A percentile compares a stretch with the other conserved stretches of the same genome.
These are phyloP conservation scores for Cotesia vestalis DNA, from an alignment of 1,140 invertebrate species.

Conservation along the genomic window DNA sequence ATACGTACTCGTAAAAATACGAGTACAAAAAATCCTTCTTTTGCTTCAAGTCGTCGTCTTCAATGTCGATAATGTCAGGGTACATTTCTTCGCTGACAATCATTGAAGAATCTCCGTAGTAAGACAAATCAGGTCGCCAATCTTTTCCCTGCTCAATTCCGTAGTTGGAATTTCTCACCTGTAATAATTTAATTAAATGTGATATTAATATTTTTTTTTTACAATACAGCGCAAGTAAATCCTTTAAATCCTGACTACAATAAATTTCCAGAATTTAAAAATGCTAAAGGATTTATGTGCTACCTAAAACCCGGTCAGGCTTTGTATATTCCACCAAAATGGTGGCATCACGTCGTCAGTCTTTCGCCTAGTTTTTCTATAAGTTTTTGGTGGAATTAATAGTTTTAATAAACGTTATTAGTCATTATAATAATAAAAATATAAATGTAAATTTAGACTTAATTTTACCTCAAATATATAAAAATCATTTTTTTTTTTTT, in stretches of 20 bases:
- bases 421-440: not conserved
- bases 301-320: slow-evolving; percentile 85
- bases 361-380: slow-evolving; percentile 84
- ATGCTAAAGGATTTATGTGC: slow-evolving; percentile 75
- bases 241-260: slow-evolving; percentile 79
- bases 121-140: slow-evolving; percentile 39
- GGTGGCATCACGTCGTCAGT: slow-evolving; percentile 95
- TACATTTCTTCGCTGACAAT: slow-evolving; percentile 7
- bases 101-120: slow-evolving; percentile 38
- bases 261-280: slow-evolving; percentile 76
- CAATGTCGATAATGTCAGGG: slow-evolving; percentile 14
- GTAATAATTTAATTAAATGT: slow-evolving; percentile 28
- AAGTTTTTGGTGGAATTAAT: slow-evolving; percentile 85
- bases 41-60: not conserved
- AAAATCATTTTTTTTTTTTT: too few relatives aligned
- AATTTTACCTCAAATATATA: too few relatives aligned
- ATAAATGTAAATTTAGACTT: slow-evolving; percentile 26
- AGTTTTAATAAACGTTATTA: not conserved
- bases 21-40: slow-evolving; percentile 15
- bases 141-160: slow-evolving; percentile 30
- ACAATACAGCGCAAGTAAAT: slow-evolving; percentile 75
- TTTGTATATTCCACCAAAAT: slow-evolving; percentile 90
- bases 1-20: slow-evolving; percentile 37
- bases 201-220: not conserved
- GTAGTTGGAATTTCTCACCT: slow-evolving; percentile 35